Conservation (phyloP, 2,113 vertebrate species). For the Nesoenas mayeri region DNA sequence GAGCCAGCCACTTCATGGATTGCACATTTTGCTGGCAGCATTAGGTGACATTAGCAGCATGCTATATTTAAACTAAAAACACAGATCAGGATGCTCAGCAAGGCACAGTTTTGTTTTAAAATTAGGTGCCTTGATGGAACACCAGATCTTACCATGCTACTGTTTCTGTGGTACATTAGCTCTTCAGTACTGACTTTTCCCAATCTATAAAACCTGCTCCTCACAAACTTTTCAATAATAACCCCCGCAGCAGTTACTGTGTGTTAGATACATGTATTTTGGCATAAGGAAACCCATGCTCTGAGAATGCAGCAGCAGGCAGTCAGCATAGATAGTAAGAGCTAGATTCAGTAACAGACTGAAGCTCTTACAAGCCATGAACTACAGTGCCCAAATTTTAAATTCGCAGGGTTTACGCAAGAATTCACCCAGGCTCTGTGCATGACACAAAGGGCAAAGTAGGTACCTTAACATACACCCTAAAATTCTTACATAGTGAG, state of each 20-base stretch:
- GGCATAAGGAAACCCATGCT: not conserved
- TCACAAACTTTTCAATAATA: not conserved
- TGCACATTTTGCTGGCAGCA: fast-evolving
- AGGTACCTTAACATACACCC: not conserved
- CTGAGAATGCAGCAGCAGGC: not conserved
- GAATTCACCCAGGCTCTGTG: not conserved
- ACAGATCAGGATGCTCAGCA: not conserved
- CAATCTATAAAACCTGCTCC: not conserved
- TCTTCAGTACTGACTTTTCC: not conserved
- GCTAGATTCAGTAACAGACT: not conserved
- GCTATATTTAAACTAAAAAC: not conserved
- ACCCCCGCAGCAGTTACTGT: not conserved
- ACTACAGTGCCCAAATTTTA: not conserved
- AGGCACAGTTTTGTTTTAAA: not conserved
- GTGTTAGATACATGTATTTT: not conserved
- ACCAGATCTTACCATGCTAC: not conserved
- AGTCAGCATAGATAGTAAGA: not conserved
- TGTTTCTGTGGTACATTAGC: not conserved
- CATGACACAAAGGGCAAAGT: not conserved
- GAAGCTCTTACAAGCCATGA: not conserved
- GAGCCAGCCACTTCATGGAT: not conserved
- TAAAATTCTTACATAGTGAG: not conserved
- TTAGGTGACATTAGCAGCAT: not conserved
- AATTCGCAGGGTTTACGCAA: not conserved
- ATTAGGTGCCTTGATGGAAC: not conserved